Evolutionary conservation across 2,888 invertebrate genomes (phyloP).

Genomic region (Pachymerium ferrugineum): DNA sequence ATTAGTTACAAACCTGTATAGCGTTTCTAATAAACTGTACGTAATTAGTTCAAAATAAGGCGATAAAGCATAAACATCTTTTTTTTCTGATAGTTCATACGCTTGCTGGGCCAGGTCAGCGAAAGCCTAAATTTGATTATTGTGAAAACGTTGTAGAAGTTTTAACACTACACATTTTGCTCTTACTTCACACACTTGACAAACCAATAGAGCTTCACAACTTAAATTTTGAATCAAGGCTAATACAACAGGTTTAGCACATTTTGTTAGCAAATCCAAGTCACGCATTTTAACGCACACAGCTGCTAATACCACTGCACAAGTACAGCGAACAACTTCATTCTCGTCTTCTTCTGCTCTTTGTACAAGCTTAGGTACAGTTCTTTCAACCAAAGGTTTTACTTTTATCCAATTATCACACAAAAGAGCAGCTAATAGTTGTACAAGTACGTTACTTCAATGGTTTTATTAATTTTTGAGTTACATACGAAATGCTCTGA

Average conservation of each 20-base stretch:
- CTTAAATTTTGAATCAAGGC: too few species aligned
- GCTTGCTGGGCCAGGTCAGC: neutral
- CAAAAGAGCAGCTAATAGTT: neutral
- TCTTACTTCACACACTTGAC: neutral
- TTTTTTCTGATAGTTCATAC: neutral
- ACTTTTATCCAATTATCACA: neutral
- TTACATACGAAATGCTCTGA: neutral
- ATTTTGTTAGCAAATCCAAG: neutral
- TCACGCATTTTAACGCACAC: neutral
- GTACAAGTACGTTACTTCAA: neutral
- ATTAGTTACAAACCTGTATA: neutral
- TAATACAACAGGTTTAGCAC: neutral
- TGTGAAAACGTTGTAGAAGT: neutral
- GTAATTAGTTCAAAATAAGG: neutral
- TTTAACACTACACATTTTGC: neutral
- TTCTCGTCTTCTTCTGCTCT: neutral
- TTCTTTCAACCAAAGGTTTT: neutral
- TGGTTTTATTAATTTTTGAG: neutral
- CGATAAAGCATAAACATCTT: neutral
- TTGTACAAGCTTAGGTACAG: neutral
- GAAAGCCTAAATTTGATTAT: neutral
- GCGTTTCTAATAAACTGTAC: neutral
- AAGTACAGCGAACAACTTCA: neutral
- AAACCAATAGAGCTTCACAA: too few species aligned
- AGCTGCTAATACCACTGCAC: neutral